Evolutionary conservation across 2,113 vertebrate genomes (phyloP).

Genomic region (Syrrhaptes paradoxus): DNA sequence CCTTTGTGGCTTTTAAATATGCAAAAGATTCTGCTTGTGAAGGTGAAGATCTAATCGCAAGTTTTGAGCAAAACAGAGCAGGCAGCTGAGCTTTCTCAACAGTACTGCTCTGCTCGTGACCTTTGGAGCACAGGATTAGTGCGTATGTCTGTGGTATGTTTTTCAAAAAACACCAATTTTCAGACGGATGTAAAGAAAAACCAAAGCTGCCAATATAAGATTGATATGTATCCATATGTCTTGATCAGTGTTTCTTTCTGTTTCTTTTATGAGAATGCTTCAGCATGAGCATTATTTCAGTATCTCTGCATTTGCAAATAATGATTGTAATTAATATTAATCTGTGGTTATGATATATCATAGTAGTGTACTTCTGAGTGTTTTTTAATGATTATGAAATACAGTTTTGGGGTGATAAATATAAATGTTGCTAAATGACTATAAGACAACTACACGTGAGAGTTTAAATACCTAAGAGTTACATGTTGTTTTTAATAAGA

Average conservation of each 20-base stretch:
- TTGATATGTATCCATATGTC: not conserved
- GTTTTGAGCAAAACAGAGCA: not conserved
- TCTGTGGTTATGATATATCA: not conserved
- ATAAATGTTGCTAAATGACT: not conserved
- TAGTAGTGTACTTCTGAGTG: not conserved
- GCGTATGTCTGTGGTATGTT: accelerated
- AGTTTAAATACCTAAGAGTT: not conserved
- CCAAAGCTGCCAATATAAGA: not conserved
- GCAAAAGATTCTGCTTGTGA: not conserved
- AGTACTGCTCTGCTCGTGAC: not conserved
- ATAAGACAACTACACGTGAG: not conserved
- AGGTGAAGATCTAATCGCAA: not conserved
- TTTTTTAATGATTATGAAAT: not conserved
- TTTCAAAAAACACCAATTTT: not conserved
- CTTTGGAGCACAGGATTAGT: not conserved
- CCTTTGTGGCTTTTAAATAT: not conserved
- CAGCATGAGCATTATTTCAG: not conserved
- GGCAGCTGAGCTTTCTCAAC: not conserved
- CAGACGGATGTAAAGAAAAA: not conserved
- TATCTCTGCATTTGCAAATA: not conserved
- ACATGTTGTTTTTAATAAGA: not conserved
- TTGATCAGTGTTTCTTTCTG: not conserved
- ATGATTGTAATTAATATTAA: not conserved
- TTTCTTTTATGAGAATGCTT: not conserved
- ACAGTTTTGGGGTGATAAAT: not conserved